phyloP scores from a whole-genome alignment of 2,113 vertebrate species.

The Oreocharis arfaki region DNA sequence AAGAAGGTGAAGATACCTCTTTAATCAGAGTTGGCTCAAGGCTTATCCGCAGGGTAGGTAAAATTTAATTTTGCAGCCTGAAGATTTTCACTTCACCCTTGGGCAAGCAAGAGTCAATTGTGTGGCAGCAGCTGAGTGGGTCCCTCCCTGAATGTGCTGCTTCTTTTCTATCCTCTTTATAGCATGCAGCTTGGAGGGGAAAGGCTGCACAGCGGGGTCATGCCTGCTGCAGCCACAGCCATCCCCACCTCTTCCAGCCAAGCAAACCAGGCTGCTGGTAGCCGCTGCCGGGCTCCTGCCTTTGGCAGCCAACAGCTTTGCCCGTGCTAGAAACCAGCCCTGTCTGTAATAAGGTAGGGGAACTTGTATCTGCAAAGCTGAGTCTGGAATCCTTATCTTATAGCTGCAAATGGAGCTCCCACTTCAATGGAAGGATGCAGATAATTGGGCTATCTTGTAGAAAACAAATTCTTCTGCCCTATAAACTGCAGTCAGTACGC shows the following conservation, averaged over 20 bases:
- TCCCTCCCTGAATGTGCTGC: background rate
- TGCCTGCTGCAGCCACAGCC: background rate
- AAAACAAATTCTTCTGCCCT: background rate
- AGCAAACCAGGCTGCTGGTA: background rate
- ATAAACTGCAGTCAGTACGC: background rate
- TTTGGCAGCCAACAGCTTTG: background rate
- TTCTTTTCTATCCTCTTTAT: background rate
- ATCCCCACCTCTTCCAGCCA: background rate
- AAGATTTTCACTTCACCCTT: background rate
- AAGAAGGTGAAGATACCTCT: background rate
- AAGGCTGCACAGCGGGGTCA: background rate
- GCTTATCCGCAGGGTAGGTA: background rate
- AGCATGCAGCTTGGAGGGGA: accelerated
- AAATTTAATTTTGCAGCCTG: slow-evolving; percentile 30
- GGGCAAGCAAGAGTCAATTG: background rate
- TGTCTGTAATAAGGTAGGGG: background rate
- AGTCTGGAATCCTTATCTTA: background rate
- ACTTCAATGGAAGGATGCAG: background rate
- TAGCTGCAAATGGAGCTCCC: background rate
- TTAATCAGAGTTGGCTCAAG: background rate
- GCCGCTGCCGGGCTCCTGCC: background rate
- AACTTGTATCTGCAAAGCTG: accelerated
- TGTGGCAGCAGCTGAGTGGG: background rate
- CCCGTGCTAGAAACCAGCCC: background rate
- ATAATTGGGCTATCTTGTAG: background rate